A percentile compares a stretch with the other conserved stretches of the same genome.
These are phyloP conservation scores for Hedychridium roseum DNA, from an alignment of 2,888 invertebrate species.

Conservation along the genomic window DNA sequence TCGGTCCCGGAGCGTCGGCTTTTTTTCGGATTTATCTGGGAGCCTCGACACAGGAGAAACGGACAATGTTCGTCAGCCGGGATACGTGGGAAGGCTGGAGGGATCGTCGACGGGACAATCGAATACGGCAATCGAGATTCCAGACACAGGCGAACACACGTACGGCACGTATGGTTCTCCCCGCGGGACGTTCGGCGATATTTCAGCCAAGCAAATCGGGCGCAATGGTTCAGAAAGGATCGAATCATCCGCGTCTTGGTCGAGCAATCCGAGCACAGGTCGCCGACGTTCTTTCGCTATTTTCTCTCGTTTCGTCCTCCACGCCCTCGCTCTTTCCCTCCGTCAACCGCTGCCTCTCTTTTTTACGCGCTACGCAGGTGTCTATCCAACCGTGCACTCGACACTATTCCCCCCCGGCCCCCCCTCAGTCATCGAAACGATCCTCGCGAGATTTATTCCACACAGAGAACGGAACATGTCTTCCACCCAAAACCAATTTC, in stretches of 20 bases:
- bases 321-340: constrained; percentile 6
- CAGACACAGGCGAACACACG: constrained; percentile 22
- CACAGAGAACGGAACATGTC: not conserved
- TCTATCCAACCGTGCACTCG: constrained; percentile 46
- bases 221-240: constrained; percentile 56
- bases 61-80: constrained; percentile 18
- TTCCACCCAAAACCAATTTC: not conserved
- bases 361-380: constrained; percentile 45
- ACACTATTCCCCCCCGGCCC: constrained; percentile 32
- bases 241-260: constrained; percentile 50
- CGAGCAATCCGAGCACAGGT: constrained; percentile 37
- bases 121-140: constrained; percentile 5
- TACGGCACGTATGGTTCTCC: constrained; percentile 26
- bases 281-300: constrained; percentile 14
- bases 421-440: constrained; percentile 19
- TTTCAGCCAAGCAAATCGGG: constrained; percentile 51
- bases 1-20: too few species aligned
- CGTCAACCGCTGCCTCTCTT: constrained; percentile 22
- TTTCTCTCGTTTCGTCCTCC: constrained; percentile 21
- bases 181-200: constrained; percentile 36
- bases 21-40: too few species aligned
- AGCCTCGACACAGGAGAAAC: too few species aligned
- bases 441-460: constrained; percentile 27
- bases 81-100: constrained; percentile 13
- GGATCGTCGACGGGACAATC: constrained; percentile 3